Percentiles rank a stretch among this genome's conserved stretches.
Conservation (phyloP, 2,113 vertebrate species). For the Trachemys scripta region DNA sequence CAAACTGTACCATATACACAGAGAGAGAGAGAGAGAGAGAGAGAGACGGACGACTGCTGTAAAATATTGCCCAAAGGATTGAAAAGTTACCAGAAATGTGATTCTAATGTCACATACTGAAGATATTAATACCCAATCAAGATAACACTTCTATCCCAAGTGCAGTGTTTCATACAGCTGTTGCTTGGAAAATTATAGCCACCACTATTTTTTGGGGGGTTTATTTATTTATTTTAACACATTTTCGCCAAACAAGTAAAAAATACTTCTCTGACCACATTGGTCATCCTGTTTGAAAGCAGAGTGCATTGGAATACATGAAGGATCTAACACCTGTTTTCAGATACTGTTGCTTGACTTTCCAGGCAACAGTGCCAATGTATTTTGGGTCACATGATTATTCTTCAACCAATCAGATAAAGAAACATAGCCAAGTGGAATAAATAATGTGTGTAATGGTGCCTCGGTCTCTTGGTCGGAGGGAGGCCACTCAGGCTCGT, state of each 20-base stretch:
- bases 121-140: background rate
- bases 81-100: constrained; percentile 18
- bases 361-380: background rate
- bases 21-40: too few species aligned
- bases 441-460: background rate
- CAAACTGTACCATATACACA: background rate
- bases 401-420: background rate
- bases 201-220: too few species aligned
- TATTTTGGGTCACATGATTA: background rate
- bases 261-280: background rate
- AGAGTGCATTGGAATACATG: background rate
- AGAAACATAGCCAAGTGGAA: background rate
- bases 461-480: too few species aligned
- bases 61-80: constrained; percentile 32
- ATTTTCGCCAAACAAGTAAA: background rate
- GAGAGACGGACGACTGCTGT: constrained; percentile 3
- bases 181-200: background rate
- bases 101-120: constrained; percentile 17
- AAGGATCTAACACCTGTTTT: background rate
- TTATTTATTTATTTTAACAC: background rate
- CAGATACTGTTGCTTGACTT: background rate
- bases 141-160: background rate
- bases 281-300: background rate
- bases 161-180: background rate
- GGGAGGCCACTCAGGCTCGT: too few species aligned